Percentiles rank a stretch among this genome's conserved stretches.
Conservation (phyloP, 2,888 invertebrate species). For the Tethea ocularis region DNA sequence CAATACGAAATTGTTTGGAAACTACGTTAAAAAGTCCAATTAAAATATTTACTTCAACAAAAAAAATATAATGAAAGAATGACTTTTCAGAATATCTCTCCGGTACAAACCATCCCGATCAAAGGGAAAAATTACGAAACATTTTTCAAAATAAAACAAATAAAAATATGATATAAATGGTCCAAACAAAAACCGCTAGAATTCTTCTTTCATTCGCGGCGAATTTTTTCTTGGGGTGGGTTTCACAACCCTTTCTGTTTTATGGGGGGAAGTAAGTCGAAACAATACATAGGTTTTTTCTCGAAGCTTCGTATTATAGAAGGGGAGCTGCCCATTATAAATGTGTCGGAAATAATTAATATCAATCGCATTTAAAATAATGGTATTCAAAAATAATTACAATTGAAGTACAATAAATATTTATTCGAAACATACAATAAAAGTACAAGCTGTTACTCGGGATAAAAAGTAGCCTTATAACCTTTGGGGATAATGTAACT, state of each 20-base stretch:
- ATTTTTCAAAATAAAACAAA: slow-evolving; percentile 51
- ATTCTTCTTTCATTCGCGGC: slow-evolving; percentile 62
- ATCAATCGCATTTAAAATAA: not conserved
- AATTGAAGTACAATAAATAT: too few species aligned
- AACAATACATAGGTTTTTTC: slow-evolving; percentile 56
- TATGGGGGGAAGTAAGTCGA: slow-evolving; percentile 47
- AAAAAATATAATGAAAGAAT: slow-evolving; percentile 32
- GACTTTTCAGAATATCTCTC: slow-evolving; percentile 17
- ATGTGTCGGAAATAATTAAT: not conserved
- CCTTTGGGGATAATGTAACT: too few species aligned
- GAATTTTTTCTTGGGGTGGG: slow-evolving; percentile 65
- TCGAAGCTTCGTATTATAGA: slow-evolving; percentile 27
- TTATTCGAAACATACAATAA: too few species aligned
- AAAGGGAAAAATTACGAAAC: slow-evolving; percentile 61
- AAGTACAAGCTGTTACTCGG: too few species aligned
- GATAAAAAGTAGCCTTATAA: too few species aligned
- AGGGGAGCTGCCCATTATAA: slow-evolving; percentile 16
- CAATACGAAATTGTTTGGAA: slow-evolving; percentile 1
- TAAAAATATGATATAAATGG: slow-evolving; percentile 39
- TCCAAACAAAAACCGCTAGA: slow-evolving; percentile 50
- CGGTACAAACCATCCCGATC: slow-evolving; percentile 43
- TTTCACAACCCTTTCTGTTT: slow-evolving; percentile 65
- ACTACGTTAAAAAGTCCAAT: slow-evolving; percentile 21
- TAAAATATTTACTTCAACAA: slow-evolving; percentile 28
- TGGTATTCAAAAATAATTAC: not conserved